Conservation (phyloP, 2,113 vertebrate species). For the Brachypodius melanocephalos region DNA sequence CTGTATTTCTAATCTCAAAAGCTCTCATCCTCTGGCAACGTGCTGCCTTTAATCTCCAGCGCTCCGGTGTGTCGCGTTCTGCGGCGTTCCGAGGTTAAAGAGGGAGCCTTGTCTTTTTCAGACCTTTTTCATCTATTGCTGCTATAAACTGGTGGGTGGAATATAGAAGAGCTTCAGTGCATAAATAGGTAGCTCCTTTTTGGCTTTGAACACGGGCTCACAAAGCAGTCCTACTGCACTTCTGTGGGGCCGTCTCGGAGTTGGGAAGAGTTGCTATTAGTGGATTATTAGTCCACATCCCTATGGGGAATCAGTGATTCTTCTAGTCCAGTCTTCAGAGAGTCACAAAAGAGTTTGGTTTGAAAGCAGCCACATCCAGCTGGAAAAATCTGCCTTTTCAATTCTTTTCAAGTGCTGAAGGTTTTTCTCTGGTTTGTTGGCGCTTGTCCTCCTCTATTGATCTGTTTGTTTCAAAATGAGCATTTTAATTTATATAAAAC, state of each 20-base stretch:
- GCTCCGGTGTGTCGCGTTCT: not conserved
- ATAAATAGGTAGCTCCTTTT: conserved; percentile 2
- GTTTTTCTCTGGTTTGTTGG: not conserved
- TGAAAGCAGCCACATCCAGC: conserved; percentile 11
- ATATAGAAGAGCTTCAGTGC: conserved; percentile 17
- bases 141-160: conserved; percentile 58
- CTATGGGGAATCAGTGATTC: not conserved
- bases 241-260: not conserved
- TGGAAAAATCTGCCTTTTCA: not conserved
- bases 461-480: not conserved
- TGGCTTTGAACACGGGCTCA: conserved; percentile 26
- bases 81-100: not conserved
- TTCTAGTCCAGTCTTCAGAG: conserved; percentile 42
- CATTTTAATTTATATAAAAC: not conserved
- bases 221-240: conserved; percentile 41
- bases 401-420: not conserved
- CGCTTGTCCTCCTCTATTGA: not conserved
- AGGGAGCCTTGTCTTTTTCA: conserved; percentile 31
- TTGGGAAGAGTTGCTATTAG: conserved; percentile 28
- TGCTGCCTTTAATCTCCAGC: conserved; percentile 48
- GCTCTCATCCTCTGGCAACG: conserved; percentile 19
- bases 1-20: conserved; percentile 38
- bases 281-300: not conserved
- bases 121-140: conserved; percentile 46
- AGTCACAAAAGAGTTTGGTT: not conserved